These are phyloP conservation scores for Chaetodon trifasciatus DNA, from an alignment of 2,797 vertebrate genomes.

Conservation along the genomic window DNA sequence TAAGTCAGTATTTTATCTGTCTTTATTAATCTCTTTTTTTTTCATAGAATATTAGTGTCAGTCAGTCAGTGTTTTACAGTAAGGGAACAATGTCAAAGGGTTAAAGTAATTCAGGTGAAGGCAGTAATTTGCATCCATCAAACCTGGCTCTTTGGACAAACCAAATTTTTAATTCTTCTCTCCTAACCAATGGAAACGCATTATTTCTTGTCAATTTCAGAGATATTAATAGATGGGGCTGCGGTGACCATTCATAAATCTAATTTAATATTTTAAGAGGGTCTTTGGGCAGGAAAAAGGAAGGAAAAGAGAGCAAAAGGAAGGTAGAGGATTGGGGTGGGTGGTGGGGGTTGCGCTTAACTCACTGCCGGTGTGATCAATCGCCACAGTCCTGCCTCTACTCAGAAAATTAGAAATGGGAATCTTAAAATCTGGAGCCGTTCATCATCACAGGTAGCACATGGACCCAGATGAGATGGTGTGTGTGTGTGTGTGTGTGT, in stretches of 20 bases:
- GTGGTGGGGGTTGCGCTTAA: slow-evolving; percentile 68
- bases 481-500: slow-evolving; percentile 26
- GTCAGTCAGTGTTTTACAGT: slow-evolving; percentile 9
- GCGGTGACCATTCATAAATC: slow-evolving; percentile 87
- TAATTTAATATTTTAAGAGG: slow-evolving; percentile 88
- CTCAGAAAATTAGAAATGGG: slow-evolving; percentile 89
- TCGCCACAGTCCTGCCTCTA: slow-evolving; percentile 85
- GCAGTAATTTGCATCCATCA: slow-evolving; percentile 59
- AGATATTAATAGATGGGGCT: slow-evolving; percentile 85
- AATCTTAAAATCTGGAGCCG: slow-evolving; percentile 87
- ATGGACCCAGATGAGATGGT: slow-evolving; percentile 34
- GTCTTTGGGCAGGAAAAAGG: slow-evolving; percentile 79
- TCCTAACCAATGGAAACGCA: slow-evolving; percentile 70
- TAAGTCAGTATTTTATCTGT: not conserved
- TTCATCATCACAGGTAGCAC: slow-evolving; percentile 85
- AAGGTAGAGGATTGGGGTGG: slow-evolving; percentile 40
- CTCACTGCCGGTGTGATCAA: slow-evolving; percentile 87
- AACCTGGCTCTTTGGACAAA: slow-evolving; percentile 60
- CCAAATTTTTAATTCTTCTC: slow-evolving; percentile 65
- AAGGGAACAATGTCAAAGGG: slow-evolving; percentile 13
- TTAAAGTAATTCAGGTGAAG: slow-evolving; percentile 41
- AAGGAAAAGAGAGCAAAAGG: slow-evolving; percentile 39
- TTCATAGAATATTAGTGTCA: not conserved
- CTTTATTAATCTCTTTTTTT: not conserved
- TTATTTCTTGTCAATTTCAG: slow-evolving; percentile 81